A percentile compares a stretch with the other conserved stretches of the same genome.
These are phyloP conservation scores for Zelostemma sp. DNA, from an alignment of 1,140 invertebrate genomes.

Conservation along the genomic window DNA sequence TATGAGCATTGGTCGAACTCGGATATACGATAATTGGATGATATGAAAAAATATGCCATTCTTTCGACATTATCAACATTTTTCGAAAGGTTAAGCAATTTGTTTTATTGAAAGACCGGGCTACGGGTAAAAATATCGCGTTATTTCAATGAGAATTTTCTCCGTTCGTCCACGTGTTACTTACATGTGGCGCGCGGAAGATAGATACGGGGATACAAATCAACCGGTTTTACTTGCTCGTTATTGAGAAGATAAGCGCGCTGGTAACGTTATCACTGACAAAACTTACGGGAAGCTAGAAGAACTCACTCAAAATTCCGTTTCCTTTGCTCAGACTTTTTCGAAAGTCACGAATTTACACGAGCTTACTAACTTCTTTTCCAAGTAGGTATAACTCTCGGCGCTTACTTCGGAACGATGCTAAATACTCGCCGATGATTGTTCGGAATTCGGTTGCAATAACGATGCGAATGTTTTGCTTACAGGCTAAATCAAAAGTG, in stretches of 20 bases:
- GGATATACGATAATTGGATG: too few relatives aligned
- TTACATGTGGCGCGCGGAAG: slow-evolving; percentile 19
- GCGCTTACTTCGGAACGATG: background rate
- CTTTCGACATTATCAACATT: too few relatives aligned
- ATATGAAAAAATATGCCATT: too few relatives aligned
- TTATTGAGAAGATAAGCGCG: slow-evolving; percentile 15
- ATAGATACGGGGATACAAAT: slow-evolving; percentile 25
- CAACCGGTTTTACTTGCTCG: slow-evolving; percentile 27
- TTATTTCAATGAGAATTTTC: slow-evolving; percentile 9
- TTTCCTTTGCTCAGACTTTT: too few relatives aligned
- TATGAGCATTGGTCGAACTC: too few relatives aligned
- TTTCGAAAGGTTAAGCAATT: background rate
- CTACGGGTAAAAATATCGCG: background rate
- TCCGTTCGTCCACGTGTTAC: slow-evolving; percentile 14
- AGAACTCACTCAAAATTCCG: background rate
- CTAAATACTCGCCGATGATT: background rate
- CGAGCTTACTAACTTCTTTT: too few relatives aligned
- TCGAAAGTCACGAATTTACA: too few relatives aligned
- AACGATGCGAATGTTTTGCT: slow-evolving; percentile 40
- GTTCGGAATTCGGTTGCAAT: background rate
- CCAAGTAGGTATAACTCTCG: too few relatives aligned
- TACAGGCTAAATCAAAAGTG: slow-evolving; percentile 85
- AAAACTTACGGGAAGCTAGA: background rate
- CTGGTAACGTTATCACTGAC: slow-evolving; percentile 7
- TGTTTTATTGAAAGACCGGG: too few relatives aligned